Evolutionary conservation across 2,797 vertebrate genomes (phyloP).

Genomic region (Danio aesculapii): DNA sequence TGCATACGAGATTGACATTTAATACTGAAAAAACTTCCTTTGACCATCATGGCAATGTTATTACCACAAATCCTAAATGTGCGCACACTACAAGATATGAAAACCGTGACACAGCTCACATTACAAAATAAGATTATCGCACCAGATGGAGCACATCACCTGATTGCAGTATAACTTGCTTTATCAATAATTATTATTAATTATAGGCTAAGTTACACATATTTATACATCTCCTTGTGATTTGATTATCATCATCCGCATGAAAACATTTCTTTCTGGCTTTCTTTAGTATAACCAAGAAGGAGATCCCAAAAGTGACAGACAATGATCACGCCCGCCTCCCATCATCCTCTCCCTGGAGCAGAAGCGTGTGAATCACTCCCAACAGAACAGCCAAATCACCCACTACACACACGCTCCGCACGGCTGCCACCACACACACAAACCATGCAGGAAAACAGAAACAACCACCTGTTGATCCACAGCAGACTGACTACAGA

Average conservation of each 20-base stretch:
- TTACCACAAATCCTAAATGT: too few species aligned
- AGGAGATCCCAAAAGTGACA: conserved; percentile 32
- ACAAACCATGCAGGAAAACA: conserved; percentile 13
- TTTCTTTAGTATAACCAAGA: not conserved
- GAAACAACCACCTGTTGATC: conserved; percentile 77
- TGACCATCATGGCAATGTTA: too few species aligned
- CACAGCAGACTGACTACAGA: conserved; percentile 7
- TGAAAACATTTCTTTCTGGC: not conserved
- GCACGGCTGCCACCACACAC: conserved; percentile 39
- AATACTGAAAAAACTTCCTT: too few species aligned
- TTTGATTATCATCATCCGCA: not conserved
- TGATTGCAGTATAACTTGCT: too few species aligned
- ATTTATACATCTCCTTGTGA: too few species aligned
- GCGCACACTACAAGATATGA: too few species aligned
- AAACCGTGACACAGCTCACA: too few species aligned
- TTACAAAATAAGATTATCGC: too few species aligned
- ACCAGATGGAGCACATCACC: too few species aligned
- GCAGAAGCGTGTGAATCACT: conserved; percentile 63
- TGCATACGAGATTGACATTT: too few species aligned
- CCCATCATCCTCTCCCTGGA: conserved; percentile 22
- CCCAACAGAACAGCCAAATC: conserved; percentile 40
- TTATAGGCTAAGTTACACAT: too few species aligned
- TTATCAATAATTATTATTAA: too few species aligned
- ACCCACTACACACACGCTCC: conserved; percentile 61
- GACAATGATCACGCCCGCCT: not conserved